Base-by-base conservation (phyloP, 2,797 vertebrate species). In the Ptychobarbus kaznakovi region DNA sequence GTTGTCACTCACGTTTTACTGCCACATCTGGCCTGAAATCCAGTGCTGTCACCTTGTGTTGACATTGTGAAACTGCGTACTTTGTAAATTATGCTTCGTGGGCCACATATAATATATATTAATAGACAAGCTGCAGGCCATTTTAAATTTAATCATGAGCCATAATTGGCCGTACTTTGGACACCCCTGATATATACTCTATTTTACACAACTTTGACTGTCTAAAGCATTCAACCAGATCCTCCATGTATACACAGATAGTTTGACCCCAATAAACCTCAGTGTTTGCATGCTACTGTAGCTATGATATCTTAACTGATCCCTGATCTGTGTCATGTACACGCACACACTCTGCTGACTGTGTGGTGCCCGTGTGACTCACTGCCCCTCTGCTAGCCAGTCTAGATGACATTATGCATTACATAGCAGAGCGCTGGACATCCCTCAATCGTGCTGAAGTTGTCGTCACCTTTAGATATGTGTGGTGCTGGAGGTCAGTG, bases 221-320 rank as follows among this genome's bases (percentile, higher is more conserved):
- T 22, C 73, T 51, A 9, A 35, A 32, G 16, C 25, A 75, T 75
- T 75, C n/a, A 18, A 20, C 44, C 44, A 49, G 44, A 49, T 49
- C 25, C 72, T 53, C 46, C 5, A 75, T 75, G 28, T 15, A 75
- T 51, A 75, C 28, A 22, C 49, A 76, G 18, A 56, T 22, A 40
- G 35, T 44, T 28, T 78, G 63, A 69, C 49, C 63, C 38, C 74
- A 56, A 78, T 16, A 58, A 69, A 69, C 65, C 65, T 69, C 18
- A 44, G 51, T 78, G 75, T 84, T 78, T 68, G 35, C n/a, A 13
- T 77, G n/a, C 58, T 69, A 44, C 65, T 78, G 83, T 28, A 78
- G 61, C 61, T 76, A 68, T n/a, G 38, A 69, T 49, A 70, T 79
- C 83, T 69, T 78, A 66, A 58, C 74, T 70, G 75, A 70, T 77